These are phyloP conservation scores for Thalassoma bifasciatum DNA, from an alignment of 2,113 vertebrate genomes.

Conservation along the genomic window DNA sequence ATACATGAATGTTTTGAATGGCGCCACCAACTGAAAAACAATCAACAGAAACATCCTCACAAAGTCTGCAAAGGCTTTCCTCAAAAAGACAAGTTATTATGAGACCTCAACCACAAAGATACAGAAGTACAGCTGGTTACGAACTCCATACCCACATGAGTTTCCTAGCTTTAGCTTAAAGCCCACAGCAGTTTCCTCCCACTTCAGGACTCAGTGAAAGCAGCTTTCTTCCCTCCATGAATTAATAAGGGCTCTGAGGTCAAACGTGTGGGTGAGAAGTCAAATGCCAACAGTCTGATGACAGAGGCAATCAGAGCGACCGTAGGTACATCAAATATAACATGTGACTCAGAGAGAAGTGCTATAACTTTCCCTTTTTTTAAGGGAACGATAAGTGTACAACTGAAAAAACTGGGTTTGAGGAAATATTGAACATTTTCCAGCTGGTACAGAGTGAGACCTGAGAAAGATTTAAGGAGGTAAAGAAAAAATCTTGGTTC, in stretches of 20 bases:
- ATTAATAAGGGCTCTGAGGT: conserved; percentile 4
- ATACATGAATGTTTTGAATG: not conserved
- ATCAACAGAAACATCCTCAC: not conserved
- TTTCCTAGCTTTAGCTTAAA: not conserved
- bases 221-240: not conserved
- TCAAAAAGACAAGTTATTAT: too few species aligned
- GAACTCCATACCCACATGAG: not conserved
- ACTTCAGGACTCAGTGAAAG: conserved; percentile 6
- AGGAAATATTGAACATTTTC: not conserved
- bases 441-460: not conserved
- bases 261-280: conserved; percentile 31
- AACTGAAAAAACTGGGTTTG: conserved; percentile 5
- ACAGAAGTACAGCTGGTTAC: not conserved
- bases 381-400: not conserved
- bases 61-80: too few species aligned
- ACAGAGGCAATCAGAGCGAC: not conserved
- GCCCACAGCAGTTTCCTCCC: conserved; percentile 11
- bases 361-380: not conserved
- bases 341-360: not conserved
- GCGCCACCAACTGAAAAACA: not conserved
- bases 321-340: conserved; percentile 9
- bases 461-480: not conserved
- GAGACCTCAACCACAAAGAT: too few species aligned
- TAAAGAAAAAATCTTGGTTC: not conserved
- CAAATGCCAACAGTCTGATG: conserved; percentile 4